These are phyloP conservation scores for Pollachius pollachius DNA, from an alignment of 2,113 vertebrate genomes.

Conservation along the genomic window DNA sequence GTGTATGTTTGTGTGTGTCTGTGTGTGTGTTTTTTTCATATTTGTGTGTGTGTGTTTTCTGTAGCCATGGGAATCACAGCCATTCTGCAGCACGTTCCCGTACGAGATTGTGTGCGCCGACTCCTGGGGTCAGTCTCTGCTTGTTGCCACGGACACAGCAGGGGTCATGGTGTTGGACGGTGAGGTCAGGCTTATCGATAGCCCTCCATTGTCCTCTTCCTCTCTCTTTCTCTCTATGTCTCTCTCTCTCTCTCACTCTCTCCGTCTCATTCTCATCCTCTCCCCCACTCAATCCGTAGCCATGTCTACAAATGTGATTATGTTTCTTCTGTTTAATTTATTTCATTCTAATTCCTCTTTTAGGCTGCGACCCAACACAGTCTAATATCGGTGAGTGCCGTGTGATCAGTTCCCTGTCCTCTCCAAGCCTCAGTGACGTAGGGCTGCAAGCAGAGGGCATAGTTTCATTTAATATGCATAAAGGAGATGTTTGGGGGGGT, in stretches of 20 bases:
- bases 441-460: background rate
- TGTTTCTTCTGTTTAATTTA: background rate
- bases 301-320: background rate
- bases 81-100: conserved; percentile 92
- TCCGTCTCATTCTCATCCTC: no score
- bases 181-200: conserved; percentile 56
- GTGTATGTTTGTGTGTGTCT: background rate
- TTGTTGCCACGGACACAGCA: conserved; percentile 88
- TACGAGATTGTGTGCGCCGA: conserved; percentile 90
- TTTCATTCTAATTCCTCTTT: conserved; percentile 9
- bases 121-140: conserved; percentile 94
- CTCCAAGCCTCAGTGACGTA: background rate
- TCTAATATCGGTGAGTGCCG: conserved; percentile 59
- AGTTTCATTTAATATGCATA: background rate
- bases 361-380: conserved; percentile 56
- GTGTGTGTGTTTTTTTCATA: background rate
- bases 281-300: conserved; percentile 8
- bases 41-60: conserved; percentile 29
- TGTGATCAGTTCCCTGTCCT: background rate
- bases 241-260: conserved; percentile 10
- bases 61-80: conserved; percentile 97
- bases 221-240: conserved; percentile 3
- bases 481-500: background rate
- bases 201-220: conserved; percentile 1
- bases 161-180: conserved; percentile 87